Conservation (phyloP, 1,140 invertebrate species). For the Cotesia chilonis region DNA sequence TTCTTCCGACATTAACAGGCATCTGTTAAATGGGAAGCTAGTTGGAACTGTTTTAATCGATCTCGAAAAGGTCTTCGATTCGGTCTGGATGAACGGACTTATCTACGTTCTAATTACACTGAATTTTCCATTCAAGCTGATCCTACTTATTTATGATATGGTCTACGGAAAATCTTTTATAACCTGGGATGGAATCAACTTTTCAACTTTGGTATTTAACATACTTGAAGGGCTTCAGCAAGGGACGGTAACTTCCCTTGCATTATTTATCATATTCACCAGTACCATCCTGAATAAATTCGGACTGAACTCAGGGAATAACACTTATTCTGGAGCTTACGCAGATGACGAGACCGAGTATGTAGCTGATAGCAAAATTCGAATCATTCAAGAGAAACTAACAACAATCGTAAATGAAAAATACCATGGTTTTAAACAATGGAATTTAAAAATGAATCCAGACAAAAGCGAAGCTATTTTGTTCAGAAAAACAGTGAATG, state of each 20-base stretch:
- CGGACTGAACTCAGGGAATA: not conserved
- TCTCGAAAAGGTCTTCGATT: no score
- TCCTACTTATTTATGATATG: no score
- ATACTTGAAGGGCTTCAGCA: constrained; percentile 27
- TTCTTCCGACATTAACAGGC: no score
- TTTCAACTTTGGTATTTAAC: no score
- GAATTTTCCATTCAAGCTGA: no score
- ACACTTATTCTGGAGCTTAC: constrained; percentile 12
- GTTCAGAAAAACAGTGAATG: not conserved
- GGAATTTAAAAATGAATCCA: constrained; percentile 14
- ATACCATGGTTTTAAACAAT: not conserved
- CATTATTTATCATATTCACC: constrained; percentile 33
- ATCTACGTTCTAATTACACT: no score
- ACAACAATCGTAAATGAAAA: not conserved
- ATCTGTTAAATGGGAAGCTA: no score
- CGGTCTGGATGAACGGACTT: no score
- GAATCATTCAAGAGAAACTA: not conserved
- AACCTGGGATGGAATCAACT: no score
- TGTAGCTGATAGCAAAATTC: not conserved
- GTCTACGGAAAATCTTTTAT: no score
- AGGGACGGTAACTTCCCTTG: constrained; percentile 29
- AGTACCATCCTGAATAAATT: constrained; percentile 18
- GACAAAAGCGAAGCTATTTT: not conserved
- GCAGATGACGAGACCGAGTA: constrained; percentile 26
- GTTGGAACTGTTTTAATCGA: no score